Percentiles rank a stretch among this genome's conserved stretches.
These are phyloP conservation scores for Anolis carolinensis DNA, from an alignment of 2,113 vertebrate species.

Conservation along the genomic window DNA sequence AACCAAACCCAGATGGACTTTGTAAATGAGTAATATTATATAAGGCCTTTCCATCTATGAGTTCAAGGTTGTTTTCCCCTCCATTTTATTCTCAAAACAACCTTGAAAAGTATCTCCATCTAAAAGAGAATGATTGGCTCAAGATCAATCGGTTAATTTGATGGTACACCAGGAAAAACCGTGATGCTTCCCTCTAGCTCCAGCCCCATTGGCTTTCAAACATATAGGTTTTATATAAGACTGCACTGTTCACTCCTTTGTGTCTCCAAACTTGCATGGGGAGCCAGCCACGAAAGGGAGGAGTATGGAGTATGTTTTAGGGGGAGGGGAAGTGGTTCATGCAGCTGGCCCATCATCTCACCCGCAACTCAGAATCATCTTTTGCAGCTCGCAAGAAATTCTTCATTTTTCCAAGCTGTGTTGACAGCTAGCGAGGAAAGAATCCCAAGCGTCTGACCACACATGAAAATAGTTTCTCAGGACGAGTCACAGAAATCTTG, in stretches of 20 bases:
- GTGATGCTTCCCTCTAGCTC: background rate
- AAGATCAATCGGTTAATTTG: background rate
- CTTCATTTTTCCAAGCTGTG: constrained; percentile 46
- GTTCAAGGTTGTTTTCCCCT: background rate
- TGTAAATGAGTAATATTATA: background rate
- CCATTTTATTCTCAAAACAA: too few species aligned
- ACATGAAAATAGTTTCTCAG: background rate
- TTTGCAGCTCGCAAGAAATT: constrained; percentile 31
- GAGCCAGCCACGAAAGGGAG: background rate
- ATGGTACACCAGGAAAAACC: background rate
- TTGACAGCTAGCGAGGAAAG: background rate
- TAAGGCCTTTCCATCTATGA: background rate
- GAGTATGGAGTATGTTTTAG: background rate
- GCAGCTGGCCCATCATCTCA: background rate
- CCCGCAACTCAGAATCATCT: background rate
- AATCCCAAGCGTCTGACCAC: background rate
- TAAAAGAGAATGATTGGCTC: background rate
- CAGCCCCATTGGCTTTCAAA: background rate
- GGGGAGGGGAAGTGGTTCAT: background rate
- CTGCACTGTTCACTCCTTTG: background rate
- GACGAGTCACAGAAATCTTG: background rate
- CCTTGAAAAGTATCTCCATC: too few species aligned
- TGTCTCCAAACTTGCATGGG: background rate
- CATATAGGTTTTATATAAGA: background rate
- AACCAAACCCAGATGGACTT: background rate